Base-by-base conservation (phyloP, 2,113 vertebrate species). In the Otocyon megalotis region DNA sequence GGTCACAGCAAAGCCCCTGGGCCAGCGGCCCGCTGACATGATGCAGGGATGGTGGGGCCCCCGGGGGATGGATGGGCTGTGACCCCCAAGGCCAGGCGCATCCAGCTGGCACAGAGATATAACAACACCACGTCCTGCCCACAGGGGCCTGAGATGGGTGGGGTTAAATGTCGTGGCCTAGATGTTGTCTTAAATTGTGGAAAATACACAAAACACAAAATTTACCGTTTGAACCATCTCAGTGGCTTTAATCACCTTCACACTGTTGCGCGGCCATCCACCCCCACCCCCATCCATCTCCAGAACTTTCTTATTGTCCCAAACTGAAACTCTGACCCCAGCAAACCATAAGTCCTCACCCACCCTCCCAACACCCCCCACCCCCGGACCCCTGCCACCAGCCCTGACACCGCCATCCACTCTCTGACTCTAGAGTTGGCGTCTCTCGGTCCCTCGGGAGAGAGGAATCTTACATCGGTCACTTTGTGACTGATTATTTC, bases 251-350 rank as follows among this genome's bases (percentile, higher is more conserved):
- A 76, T 26, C 10, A 3, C 4, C 22, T 3, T 13, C 19, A 32
- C 11, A 2, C 0, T 14, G 32, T 15, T 4, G 24, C 3, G 16
- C 15, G n/a, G 22, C 22, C 10, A 1, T 50, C 14, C 1, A 43
- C 43, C 6, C 43, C 6, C 43, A 6, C 12, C 20, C 2, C 11
- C 28, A 1, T 8, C 58, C 14, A 4, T 19, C 24, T 37, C 43
- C n/a, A 28, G 65, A 90, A 17, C 30, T 0, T 60, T 65, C 48
- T 62, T 53, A 17, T 56, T 72, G 48, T 72, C 48, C 54, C 58
- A 80, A 54, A 50, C 13, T 3, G 50, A 63, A 88, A 15, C 43
- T 28, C 11, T 12, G 19, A 3, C 10, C 79, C 11, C 15, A 8
- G 8, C 5, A 63, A 69, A 2, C 30, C 26, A 8, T 4, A 3